These are phyloP conservation scores for Syrphus vitripennis DNA, from an alignment of 2,888 invertebrate genomes.

Conservation along the genomic window DNA sequence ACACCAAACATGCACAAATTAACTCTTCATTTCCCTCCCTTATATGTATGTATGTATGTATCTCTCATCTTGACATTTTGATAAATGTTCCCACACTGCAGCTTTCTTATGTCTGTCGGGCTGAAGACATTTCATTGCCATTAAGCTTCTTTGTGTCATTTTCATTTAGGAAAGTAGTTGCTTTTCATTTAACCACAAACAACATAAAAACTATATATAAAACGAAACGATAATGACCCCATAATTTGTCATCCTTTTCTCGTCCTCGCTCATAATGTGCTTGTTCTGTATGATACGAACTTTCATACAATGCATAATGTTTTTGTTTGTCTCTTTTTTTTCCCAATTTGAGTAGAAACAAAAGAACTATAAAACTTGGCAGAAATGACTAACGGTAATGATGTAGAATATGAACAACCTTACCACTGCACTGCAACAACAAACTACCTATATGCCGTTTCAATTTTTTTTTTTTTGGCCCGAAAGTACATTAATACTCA, in stretches of 20 bases:
- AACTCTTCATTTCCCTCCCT: neutral
- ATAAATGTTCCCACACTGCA: conserved; percentile 30
- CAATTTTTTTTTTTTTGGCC: conserved; percentile 6
- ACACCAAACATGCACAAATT: neutral
- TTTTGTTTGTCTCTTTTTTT: neutral
- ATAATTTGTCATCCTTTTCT: conserved; percentile 48
- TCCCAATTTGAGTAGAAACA: neutral
- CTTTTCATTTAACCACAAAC: conserved; percentile 31
- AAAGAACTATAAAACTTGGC: conserved; percentile 48
- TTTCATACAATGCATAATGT: neutral
- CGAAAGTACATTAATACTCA: conserved; percentile 17
- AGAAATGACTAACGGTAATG: conserved; percentile 23
- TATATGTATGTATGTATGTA: neutral
- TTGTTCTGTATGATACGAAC: conserved; percentile 12
- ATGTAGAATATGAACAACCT: neutral
- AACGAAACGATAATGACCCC: conserved; percentile 56
- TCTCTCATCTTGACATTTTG: neutral
- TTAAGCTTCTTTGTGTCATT: conserved; percentile 45
- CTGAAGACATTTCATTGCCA: conserved; percentile 42
- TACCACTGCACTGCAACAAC: neutral
- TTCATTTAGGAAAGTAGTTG: conserved; percentile 1
- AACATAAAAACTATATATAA: conserved; percentile 1
- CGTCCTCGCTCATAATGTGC: conserved; percentile 24
- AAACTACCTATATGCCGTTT: conserved; percentile 42
- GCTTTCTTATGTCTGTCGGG: conserved; percentile 13